These are phyloP conservation scores for Phalanger gymnotis DNA, from an alignment of 2,797 vertebrate genomes.

Conservation along the genomic window DNA sequence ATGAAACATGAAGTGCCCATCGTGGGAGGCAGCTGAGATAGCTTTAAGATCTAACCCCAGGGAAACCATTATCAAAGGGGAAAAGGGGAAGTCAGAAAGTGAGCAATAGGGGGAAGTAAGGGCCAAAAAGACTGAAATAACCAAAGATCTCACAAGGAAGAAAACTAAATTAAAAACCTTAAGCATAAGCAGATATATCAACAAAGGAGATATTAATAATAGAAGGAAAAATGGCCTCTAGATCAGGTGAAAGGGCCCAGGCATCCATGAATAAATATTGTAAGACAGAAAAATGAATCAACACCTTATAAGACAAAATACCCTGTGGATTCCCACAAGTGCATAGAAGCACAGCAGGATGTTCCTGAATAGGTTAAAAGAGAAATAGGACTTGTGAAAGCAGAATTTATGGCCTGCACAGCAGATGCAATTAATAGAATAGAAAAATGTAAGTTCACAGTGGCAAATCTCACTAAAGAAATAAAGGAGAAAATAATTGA, in stretches of 20 bases:
- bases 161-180: neutral
- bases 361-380: neutral
- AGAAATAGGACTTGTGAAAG: neutral
- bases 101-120: neutral
- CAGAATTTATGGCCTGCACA: neutral
- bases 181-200: neutral
- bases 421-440: neutral
- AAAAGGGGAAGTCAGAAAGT: neutral
- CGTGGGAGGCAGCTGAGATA: neutral
- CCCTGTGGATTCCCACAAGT: neutral
- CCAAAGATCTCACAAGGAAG: neutral
- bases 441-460: neutral
- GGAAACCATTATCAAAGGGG: neutral
- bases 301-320: neutral
- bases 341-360: neutral
- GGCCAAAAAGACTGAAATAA: neutral
- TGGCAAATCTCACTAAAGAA: neutral
- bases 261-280: neutral
- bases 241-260: neutral
- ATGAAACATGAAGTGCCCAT: neutral
- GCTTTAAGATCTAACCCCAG: neutral
- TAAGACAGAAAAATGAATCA: neutral
- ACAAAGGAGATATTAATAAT: neutral
- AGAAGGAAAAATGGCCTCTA: neutral
- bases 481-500: neutral